Evolutionary conservation across 2,888 invertebrate species (phyloP), one percentile per base, ranked within the genome.

Genomic region (Sipunculus nudus): DNA sequence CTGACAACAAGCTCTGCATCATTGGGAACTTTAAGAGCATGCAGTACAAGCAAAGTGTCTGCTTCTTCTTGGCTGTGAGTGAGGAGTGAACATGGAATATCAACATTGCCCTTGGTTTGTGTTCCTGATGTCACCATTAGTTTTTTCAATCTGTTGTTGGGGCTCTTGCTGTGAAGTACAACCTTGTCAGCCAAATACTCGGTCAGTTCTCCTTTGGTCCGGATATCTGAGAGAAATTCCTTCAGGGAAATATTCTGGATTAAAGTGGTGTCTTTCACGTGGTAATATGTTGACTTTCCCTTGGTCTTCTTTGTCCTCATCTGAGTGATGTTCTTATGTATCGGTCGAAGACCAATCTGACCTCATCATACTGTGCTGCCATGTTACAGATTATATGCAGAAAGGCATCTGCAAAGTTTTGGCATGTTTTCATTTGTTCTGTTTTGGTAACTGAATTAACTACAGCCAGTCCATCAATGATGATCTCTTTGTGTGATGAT

Each of bases 211-310:
- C 21, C 39, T 58, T 58, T 58, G 10, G 59, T 58, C 10, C 45
- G 25, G 40, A 58, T 58, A 59, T 59, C 45, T 58, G 59, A 58
- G 13, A 58, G 40, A 19, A 58, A 58, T 41, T 58, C 54, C 35
- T 58, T 58, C 59, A 58, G 59, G 35, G 59, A 58, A 59, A 58
- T 58, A 58, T 59, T 59, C 40, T 58, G 57, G 43, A 58, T 58
- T 59, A 58, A 41, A 41, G 56, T 58, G 39, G 28, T 58, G 56
- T 57, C 56, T 38, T 59, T 57, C 16, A 57, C 40, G 31, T 57
- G 58, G 40, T 57, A 58, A 59, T 60, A 57, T 58, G 59, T 58
- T 59, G 59, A 58, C 56, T 58, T 59, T 58, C 56, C 57, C 25
- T 58, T 57, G 25, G 59, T n/a, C 25, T 39, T 57, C 54, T 58